Percentiles rank a stretch among this genome's conserved stretches.
phyloP scores from a whole-genome alignment of 2,888 invertebrate genomes.

The Hirudinaria manillensis region DNA sequence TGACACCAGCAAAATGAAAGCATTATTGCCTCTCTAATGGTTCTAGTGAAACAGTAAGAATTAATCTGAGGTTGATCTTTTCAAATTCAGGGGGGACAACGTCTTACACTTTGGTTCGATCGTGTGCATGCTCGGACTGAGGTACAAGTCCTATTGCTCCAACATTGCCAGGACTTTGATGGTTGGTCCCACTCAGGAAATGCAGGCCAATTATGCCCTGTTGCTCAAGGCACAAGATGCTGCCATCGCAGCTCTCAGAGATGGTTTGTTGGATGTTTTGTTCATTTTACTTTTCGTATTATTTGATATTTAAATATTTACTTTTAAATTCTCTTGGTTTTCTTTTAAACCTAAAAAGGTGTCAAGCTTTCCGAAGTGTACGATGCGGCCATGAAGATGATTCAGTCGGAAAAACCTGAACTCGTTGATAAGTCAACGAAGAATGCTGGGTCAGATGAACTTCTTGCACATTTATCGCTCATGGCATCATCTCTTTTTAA shows the following conservation, averaged over 20 bases:
- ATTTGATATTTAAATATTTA: no score
- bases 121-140: slow-evolving; percentile 83
- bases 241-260: slow-evolving; percentile 73
- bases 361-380: slow-evolving; percentile 39
- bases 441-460: slow-evolving; percentile 69
- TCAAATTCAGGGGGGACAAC: slow-evolving; percentile 73
- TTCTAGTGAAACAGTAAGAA: no score
- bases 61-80: no score
- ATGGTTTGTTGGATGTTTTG: slow-evolving; percentile 52
- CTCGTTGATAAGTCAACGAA: slow-evolving; percentile 79
- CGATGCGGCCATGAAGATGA: slow-evolving; percentile 33
- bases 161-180: slow-evolving; percentile 92
- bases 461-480: neutral
- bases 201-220: slow-evolving; percentile 79
- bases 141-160: slow-evolving; percentile 95
- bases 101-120: slow-evolving; percentile 90
- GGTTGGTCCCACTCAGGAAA: slow-evolving; percentile 76
- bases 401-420: slow-evolving; percentile 39
- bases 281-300: neutral
- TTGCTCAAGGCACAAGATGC: slow-evolving; percentile 82
- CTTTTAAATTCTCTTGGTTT: neutral
- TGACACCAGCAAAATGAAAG: no score
- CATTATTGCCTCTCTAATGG: no score
- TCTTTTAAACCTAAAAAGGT: slow-evolving; percentile 34
- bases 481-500: neutral